Base-by-base conservation (phyloP, 2,797 vertebrate species). In the Spinibarbus caldwelli region DNA sequence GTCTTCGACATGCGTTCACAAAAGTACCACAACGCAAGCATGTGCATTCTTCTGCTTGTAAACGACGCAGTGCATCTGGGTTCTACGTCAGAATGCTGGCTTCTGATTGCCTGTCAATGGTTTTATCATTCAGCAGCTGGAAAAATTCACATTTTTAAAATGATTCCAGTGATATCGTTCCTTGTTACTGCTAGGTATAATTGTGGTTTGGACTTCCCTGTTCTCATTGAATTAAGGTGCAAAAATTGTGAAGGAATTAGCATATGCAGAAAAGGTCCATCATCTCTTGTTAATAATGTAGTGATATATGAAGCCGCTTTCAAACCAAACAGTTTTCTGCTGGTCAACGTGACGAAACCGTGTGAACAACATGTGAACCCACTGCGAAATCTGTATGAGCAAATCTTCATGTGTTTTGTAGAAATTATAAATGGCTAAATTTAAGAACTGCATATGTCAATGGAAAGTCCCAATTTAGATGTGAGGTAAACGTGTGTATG, bases 401-500 rank as follows among this genome's bases (percentile, higher is more conserved):
- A 57, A 57, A n/a, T 57, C 23, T n/a, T n/a, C n/a, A n/a, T n/a
- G n/a, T n/a, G n/a, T n/a, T n/a, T n/a, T n/a, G n/a, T n/a, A n/a
- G n/a, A n/a, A n/a, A n/a, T n/a, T n/a, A n/a, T n/a, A n/a, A n/a
- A n/a, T n/a, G n/a, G n/a, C n/a, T n/a, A n/a, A n/a, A n/a, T n/a
- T 59, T 26, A 26, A 26, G 54, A 26, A 19, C 23, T 19, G 10
- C 54, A 6, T 5, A 59, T 45, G 23, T 31, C 38, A 64, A 78
- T 43, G 38, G 17, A 31, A 78, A 78, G 38, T 64, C 57, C 57
- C 38, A 59, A 15, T 26, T 78, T 41, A 17, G 71, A 41, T 83
- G 73, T 45, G 45, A 62, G 43, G 71, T 70, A 57, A 75, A 14
- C 19, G 26, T 86, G 34, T 57, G 36, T 72, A 73, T 85, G 78